Evolutionary conservation across 30 jellyfish, hydroid and myxozoan species (phyloP), one percentile per base, ranked within the genome.

Genomic region (Mastigias papua): DNA sequence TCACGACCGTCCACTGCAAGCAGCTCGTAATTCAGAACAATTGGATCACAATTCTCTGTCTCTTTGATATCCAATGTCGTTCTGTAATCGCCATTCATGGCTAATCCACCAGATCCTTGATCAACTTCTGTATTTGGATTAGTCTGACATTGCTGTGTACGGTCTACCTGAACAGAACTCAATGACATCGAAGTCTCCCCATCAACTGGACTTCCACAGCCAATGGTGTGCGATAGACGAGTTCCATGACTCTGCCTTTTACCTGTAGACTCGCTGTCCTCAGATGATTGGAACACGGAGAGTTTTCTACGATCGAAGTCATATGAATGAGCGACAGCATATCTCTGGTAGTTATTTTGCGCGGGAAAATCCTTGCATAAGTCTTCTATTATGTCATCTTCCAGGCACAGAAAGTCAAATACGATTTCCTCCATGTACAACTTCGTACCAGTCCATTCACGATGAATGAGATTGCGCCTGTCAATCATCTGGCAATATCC

Each of bases 401-500:
- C 94, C 5, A 85, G 78, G 75, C 94, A 77, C 13, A 85, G 42
- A 61, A 85, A 85, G 34, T 85, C 87, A 65, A 49, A 85, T 17
- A 85, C 86, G 28, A 85, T 85, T 63, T 85, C 88, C 88, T 85
- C 94, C 94, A 85, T 85, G 13, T 23, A 21, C 90, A 65, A 66
- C 10, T 64, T 66, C 9, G 11, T 34, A 10, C 63, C 33, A 20
- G 33, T 79, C 80, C 90, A 79, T 5, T 35, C 21, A 28, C 35
- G 27, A 20, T 5, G 19, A 1, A 32, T 9, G 16, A n/a, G 22
- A 28, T 72, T 32, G 48, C n/a, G 62, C 21, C 19, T 21, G 30
- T 20, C 26, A 27, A 72, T 32, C 83, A 72, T 72, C 21, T 8
- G 34, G 42, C 42, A 26, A 51, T 1, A 21, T 51, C 27, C 27